These are phyloP conservation scores for Coilia nasus DNA, from an alignment of 2,797 vertebrate species.

Conservation along the genomic window DNA sequence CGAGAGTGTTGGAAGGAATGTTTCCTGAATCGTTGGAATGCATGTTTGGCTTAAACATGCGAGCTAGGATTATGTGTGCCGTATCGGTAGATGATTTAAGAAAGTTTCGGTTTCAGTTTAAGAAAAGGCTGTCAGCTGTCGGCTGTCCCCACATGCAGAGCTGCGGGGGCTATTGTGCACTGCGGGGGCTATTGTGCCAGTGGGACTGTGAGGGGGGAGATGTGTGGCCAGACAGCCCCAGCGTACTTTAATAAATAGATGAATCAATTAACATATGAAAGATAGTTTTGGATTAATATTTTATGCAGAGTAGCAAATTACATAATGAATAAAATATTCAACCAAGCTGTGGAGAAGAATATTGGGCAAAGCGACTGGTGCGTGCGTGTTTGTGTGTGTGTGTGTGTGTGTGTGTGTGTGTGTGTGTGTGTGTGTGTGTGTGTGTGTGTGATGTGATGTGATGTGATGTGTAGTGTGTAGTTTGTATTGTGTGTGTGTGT, in stretches of 20 bases:
- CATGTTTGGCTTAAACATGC: too few relatives aligned
- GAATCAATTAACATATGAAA: slow-evolving; percentile 48
- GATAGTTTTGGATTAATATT: slow-evolving; percentile 46
- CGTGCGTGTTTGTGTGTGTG: not conserved
- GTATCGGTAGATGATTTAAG: too few relatives aligned
- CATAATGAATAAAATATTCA: slow-evolving; percentile 50
- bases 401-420: slow-evolving; percentile 5
- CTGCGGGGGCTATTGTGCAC: too few relatives aligned
- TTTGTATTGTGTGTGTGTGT: too few relatives aligned
- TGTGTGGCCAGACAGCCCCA: not conserved
- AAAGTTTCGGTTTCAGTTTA: not conserved
- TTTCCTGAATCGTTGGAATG: not conserved
- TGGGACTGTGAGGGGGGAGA: not conserved
- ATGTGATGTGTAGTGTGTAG: too few relatives aligned
- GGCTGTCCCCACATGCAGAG: not conserved
- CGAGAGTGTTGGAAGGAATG: too few relatives aligned
- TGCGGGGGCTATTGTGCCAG: not conserved
- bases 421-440: slow-evolving; percentile 5
- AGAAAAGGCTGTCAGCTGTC: not conserved
- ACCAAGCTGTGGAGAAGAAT: not conserved
- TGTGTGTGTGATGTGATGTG: too few relatives aligned
- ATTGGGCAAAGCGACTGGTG: not conserved
- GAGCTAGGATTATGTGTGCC: too few relatives aligned
- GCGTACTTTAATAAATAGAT: slow-evolving; percentile 39
- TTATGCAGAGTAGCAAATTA: slow-evolving; percentile 36